Evolutionary conservation across 2,888 invertebrate genomes (phyloP).

Genomic region (Drosophila subsilvestris): DNA sequence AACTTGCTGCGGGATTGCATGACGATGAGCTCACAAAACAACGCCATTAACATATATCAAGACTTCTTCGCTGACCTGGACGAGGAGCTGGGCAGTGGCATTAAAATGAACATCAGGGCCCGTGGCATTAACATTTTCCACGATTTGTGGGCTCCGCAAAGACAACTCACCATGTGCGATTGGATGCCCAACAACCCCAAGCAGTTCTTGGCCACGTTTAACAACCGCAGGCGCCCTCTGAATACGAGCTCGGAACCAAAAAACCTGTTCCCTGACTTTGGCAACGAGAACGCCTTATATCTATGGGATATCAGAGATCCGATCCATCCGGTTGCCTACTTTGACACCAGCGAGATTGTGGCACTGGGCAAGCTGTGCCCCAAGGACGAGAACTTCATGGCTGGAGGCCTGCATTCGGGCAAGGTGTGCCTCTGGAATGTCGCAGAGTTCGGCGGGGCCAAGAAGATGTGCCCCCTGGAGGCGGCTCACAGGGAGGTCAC

Average conservation of each 20-base stretch:
- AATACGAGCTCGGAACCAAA: not conserved
- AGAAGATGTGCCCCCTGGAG: slow-evolving; percentile 90
- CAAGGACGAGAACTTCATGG: slow-evolving; percentile 90
- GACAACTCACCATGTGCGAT: slow-evolving; percentile 86
- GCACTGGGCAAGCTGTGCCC: slow-evolving; percentile 93
- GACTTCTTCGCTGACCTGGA: slow-evolving; percentile 88
- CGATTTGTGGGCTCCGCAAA: slow-evolving; percentile 84
- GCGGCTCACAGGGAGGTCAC: slow-evolving; percentile 93
- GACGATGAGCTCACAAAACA: slow-evolving; percentile 86
- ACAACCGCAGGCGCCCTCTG: slow-evolving; percentile 40
- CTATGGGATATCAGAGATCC: slow-evolving; percentile 79
- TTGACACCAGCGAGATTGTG: slow-evolving; percentile 89
- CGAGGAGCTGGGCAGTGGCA: slow-evolving; percentile 81
- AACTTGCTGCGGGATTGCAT: slow-evolving; percentile 58
- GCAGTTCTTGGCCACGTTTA: slow-evolving; percentile 69
- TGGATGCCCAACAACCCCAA: slow-evolving; percentile 87
- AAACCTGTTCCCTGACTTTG: slow-evolving; percentile 21
- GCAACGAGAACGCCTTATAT: slow-evolving; percentile 67
- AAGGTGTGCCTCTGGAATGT: slow-evolving; percentile 92
- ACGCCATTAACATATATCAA: slow-evolving; percentile 91
- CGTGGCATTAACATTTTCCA: slow-evolving; percentile 89
- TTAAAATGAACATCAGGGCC: slow-evolving; percentile 86
- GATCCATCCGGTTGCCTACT: slow-evolving; percentile 87
- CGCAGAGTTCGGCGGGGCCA: slow-evolving; percentile 90
- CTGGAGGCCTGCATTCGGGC: slow-evolving; percentile 90